Conservation (phyloP, 2,888 invertebrate genomes). For the Diloba caeruleocephala region DNA sequence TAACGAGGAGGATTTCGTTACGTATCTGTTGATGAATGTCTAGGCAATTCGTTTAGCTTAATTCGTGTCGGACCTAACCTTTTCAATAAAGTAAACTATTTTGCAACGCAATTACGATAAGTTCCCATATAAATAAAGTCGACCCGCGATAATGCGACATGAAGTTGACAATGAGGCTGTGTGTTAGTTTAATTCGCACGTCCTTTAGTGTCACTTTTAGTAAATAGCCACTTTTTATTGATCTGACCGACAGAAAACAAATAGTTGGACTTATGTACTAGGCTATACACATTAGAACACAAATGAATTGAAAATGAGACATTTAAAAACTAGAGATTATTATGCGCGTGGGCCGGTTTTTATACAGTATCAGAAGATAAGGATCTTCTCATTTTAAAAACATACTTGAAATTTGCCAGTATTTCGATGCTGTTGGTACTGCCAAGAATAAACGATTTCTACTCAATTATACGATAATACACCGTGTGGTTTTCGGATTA, state of each 20-base stretch:
- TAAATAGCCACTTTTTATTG: conserved; percentile 43
- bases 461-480: no score
- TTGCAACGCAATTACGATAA: conserved; percentile 9
- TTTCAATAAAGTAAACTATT: conserved; percentile 18
- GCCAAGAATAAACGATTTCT: no score
- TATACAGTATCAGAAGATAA: no score
- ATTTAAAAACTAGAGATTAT: no score
- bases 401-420: no score
- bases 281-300: background rate
- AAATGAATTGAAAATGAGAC: no score
- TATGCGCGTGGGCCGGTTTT: no score
- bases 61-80: conserved; percentile 18
- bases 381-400: no score
- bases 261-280: background rate
- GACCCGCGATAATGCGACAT: conserved; percentile 15
- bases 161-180: conserved; percentile 46
- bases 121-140: conserved; percentile 42
- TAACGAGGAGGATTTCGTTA: conserved; percentile 23
- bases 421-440: no score
- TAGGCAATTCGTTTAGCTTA: conserved; percentile 9
- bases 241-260: conserved; percentile 45
- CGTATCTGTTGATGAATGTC: conserved; percentile 24
- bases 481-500: no score
- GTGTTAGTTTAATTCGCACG: conserved; percentile 42
- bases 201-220: conserved; percentile 51